Evolutionary conservation across 1,140 invertebrate genomes (phyloP).

Genomic region (Drosophila elegans): DNA sequence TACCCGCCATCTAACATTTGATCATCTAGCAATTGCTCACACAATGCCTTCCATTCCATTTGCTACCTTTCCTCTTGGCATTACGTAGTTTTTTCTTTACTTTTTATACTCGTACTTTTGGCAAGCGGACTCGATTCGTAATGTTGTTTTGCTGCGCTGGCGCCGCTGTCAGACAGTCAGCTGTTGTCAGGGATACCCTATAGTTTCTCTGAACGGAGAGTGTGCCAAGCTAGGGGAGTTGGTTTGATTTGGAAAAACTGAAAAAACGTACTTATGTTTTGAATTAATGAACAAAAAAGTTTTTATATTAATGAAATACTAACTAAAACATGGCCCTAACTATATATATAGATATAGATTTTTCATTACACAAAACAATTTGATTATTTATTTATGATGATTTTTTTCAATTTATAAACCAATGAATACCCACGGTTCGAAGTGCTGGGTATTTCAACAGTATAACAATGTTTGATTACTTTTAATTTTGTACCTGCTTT

Average conservation of each 20-base stretch:
- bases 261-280: no score
- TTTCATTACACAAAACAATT: no score
- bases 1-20: slow-evolving; percentile 21
- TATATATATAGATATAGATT: no score
- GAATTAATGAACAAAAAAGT: no score
- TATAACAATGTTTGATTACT: slow-evolving; percentile 1
- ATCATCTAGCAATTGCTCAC: slow-evolving; percentile 33
- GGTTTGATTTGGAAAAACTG: no score
- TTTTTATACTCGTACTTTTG: slow-evolving; percentile 34
- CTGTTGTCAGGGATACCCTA: slow-evolving; percentile 39
- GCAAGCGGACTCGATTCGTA: slow-evolving; percentile 33
- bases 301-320: no score
- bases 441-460: neutral
- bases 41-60: slow-evolving; percentile 24
- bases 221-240: neutral
- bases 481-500: slow-evolving; percentile 21
- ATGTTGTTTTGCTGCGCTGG: slow-evolving; percentile 41
- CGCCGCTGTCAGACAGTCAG: slow-evolving; percentile 46
- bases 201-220: neutral
- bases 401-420: no score
- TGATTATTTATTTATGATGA: no score
- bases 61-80: slow-evolving; percentile 3
- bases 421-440: neutral
- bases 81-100: slow-evolving; percentile 15
- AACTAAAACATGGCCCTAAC: no score